Percentiles rank a stretch among this genome's conserved stretches.
Conservation (phyloP, 2,797 vertebrate genomes). For the Coilia nasus region DNA sequence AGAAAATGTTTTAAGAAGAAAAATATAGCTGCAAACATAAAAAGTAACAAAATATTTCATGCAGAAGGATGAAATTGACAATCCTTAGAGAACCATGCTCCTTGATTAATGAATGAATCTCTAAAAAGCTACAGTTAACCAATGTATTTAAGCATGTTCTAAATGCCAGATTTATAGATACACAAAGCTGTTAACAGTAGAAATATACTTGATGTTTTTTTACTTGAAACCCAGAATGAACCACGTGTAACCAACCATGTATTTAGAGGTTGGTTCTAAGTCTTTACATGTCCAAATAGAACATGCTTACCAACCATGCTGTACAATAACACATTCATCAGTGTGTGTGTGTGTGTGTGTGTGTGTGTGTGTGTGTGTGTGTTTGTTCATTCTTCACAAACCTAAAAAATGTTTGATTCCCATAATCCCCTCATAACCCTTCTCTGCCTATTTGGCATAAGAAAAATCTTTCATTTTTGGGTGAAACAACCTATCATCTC, state of each 20-base stretch:
- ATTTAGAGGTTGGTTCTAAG: slow-evolving; percentile 1
- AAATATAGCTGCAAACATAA: slow-evolving; percentile 42
- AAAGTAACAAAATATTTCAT: slow-evolving; percentile 52
- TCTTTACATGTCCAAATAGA: background rate
- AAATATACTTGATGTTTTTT: slow-evolving; percentile 35
- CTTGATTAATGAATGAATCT: slow-evolving; percentile 61
- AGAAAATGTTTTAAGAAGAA: background rate
- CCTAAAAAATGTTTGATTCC: too few species aligned
- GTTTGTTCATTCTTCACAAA: background rate
- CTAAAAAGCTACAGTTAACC: slow-evolving; percentile 68
- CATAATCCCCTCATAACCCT: too few species aligned
- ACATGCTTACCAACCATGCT: background rate
- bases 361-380: background rate
- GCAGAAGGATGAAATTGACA: slow-evolving; percentile 67
- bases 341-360: background rate
- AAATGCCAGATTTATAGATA: slow-evolving; percentile 62
- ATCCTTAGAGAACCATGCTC: slow-evolving; percentile 52
- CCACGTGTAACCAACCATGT: background rate
- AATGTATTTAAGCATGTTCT: slow-evolving; percentile 73
- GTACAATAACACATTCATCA: background rate
- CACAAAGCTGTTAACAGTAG: slow-evolving; percentile 59
- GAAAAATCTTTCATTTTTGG: too few species aligned
- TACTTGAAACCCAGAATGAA: slow-evolving; percentile 14
- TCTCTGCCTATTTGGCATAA: too few species aligned
- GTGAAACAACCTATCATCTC: too few species aligned